Percentiles rank a stretch among this genome's conserved stretches.
Conservation (phyloP, 1,140 invertebrate species). For the Bombus superbus region DNA sequence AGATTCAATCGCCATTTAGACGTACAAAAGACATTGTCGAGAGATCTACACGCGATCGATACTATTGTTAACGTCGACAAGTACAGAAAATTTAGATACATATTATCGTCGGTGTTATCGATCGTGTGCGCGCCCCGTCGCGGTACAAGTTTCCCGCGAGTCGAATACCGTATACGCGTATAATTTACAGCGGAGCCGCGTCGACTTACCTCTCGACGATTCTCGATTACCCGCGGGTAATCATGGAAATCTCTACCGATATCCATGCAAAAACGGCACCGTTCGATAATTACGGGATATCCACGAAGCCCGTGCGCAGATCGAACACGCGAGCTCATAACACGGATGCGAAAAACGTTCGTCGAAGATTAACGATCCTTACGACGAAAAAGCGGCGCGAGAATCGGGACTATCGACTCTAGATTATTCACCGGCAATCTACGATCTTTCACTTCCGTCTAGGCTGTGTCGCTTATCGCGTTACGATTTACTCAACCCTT, state of each 20-base stretch:
- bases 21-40: not conserved
- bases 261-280: constrained; percentile 11
- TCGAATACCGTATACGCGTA: not conserved
- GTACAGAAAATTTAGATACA: too few relatives aligned
- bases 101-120: too few relatives aligned
- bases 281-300: constrained; percentile 31
- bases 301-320: too few relatives aligned
- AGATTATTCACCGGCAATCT: not conserved
- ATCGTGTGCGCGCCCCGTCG: too few relatives aligned
- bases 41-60: not conserved
- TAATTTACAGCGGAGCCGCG: too few relatives aligned
- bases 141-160: not conserved
- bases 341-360: not conserved
- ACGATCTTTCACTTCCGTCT: not conserved
- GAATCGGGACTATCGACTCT: not conserved
- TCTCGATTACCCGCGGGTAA: not conserved
- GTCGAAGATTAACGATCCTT: constrained; percentile 20
- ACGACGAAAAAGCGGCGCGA: not conserved
- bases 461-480: not conserved
- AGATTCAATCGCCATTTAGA: not conserved
- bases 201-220: not conserved
- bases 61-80: too few relatives aligned
- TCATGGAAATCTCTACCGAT: constrained; percentile 16
- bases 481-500: too few relatives aligned
- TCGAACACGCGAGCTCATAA: not conserved